These are phyloP conservation scores for Drosophila repletoides DNA, from an alignment of 1,140 invertebrate genomes.

Conservation along the genomic window DNA sequence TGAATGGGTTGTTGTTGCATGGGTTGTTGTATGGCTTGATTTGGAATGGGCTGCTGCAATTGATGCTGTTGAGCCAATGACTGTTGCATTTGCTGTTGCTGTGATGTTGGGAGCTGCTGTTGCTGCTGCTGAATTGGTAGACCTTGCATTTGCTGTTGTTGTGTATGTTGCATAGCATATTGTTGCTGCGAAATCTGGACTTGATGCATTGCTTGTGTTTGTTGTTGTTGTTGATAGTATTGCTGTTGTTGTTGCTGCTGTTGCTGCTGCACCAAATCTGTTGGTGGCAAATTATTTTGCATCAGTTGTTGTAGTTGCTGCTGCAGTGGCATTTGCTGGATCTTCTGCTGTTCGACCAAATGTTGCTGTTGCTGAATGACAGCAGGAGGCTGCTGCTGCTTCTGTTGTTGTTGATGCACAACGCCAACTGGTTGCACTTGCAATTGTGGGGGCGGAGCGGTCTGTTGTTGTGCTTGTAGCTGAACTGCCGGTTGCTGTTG, in stretches of 20 bases:
- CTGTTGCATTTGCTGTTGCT: conserved; percentile 45
- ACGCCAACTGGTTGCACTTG: conserved; percentile 38
- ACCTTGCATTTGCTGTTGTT: conserved; percentile 51
- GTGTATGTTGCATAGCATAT: conserved; percentile 36
- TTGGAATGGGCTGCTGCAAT: conserved; percentile 45
- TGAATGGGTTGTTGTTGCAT: conserved; percentile 4
- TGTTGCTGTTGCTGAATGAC: conserved; percentile 75
- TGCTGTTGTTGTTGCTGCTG: conserved; percentile 54
- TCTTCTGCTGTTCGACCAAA: conserved; percentile 69
- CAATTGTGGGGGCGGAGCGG: conserved; percentile 40
- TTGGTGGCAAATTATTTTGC: conserved; percentile 56
- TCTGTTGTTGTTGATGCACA: conserved; percentile 26
- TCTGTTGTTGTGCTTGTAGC: conserved; percentile 41
- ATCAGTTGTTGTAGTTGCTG: conserved; percentile 69
- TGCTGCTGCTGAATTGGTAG: conserved; percentile 52
- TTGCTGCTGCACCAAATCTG: conserved; percentile 55
- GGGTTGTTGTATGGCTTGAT: conserved; percentile 9
- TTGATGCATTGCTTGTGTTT: conserved; percentile 38
- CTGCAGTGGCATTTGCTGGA: conserved; percentile 79
- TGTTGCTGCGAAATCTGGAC: conserved; percentile 34
- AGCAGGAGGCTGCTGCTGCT: conserved; percentile 55
- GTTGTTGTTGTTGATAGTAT: conserved; percentile 51
- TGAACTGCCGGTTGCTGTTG: conserved; percentile 37
- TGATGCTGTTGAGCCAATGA: conserved; percentile 62
- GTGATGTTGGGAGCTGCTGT: conserved; percentile 30